phyloP scores from a whole-genome alignment of 1,140 invertebrate genomes.

The Formica exsecta region DNA sequence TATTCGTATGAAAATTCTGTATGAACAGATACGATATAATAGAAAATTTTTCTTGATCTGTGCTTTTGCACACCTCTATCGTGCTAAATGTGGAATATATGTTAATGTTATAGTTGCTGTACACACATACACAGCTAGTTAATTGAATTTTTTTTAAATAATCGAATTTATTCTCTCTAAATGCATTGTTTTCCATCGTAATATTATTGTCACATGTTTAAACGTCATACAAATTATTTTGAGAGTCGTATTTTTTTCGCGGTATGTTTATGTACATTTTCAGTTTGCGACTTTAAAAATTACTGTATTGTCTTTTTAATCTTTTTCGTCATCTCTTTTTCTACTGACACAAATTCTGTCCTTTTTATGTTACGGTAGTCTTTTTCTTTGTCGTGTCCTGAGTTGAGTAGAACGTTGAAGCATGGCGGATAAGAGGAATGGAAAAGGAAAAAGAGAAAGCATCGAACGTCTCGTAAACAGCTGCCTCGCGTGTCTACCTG shows the following conservation, averaged over 20 bases:
- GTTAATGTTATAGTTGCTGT: not conserved
- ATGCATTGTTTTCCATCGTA: not conserved
- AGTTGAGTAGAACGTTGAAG: conserved; percentile 6
- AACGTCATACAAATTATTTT: not conserved
- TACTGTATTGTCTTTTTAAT: conserved; percentile 20
- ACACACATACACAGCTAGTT: not conserved
- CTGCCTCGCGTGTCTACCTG: conserved; percentile 28
- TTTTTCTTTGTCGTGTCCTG: conserved; percentile 31
- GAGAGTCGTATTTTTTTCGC: not conserved
- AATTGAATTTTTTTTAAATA: not conserved
- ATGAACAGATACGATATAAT: not conserved
- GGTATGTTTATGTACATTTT: not conserved
- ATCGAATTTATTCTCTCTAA: not conserved
- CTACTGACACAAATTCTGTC: conserved; percentile 29
- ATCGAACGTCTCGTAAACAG: conserved; percentile 55
- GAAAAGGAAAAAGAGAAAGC: conserved; percentile 55
- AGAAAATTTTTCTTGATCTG: not conserved
- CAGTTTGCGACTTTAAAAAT: conserved; percentile 26
- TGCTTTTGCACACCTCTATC: too few relatives aligned
- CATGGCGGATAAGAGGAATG: conserved; percentile 36
- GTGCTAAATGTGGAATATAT: not conserved
- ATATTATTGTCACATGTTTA: not conserved
- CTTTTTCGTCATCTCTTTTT: conserved; percentile 21
- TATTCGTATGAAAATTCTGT: not conserved
- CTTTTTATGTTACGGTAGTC: conserved; percentile 12